Percentiles rank a stretch among this genome's conserved stretches.
Evolutionary conservation across 2,113 vertebrate genomes (phyloP).

Genomic region (Albula goreensis): DNA sequence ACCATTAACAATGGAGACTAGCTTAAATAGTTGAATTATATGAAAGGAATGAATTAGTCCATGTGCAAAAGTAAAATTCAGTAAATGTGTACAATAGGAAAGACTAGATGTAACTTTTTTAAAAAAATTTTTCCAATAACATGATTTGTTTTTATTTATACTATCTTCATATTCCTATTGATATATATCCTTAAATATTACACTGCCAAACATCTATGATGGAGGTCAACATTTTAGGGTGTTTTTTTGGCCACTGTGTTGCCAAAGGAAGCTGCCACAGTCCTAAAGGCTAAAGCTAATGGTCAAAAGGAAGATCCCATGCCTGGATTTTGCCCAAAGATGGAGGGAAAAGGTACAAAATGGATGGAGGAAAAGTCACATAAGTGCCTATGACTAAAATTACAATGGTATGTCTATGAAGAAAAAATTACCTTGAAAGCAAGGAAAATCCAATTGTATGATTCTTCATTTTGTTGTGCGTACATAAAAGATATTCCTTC

Average conservation of each 20-base stretch:
- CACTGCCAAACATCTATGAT: neutral
- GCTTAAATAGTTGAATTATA: too few species aligned
- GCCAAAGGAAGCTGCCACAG: neutral
- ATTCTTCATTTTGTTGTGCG: slow-evolving; percentile 29
- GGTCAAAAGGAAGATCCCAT: slow-evolving; percentile 24
- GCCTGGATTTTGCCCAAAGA: slow-evolving; percentile 60
- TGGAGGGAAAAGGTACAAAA: slow-evolving; percentile 7
- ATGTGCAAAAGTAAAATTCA: too few species aligned
- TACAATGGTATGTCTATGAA: slow-evolving; percentile 19
- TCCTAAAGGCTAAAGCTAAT: neutral
- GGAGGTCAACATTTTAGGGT: neutral
- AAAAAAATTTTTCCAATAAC: too few species aligned
- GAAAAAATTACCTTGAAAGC: neutral
- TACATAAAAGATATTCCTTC: slow-evolving; percentile 35
- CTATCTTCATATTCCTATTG: neutral
- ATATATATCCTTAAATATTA: neutral
- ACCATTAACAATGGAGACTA: too few species aligned
- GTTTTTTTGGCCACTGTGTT: neutral
- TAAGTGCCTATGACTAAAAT: slow-evolving; percentile 63
- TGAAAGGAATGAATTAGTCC: too few species aligned
- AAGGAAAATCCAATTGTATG: neutral
- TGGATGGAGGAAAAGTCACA: slow-evolving; percentile 56
- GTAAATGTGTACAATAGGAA: too few species aligned
- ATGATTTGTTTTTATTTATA: too few species aligned
- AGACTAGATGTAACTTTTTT: too few species aligned